Percentiles rank a stretch among this genome's conserved stretches.
Evolutionary conservation across 2,113 vertebrate genomes (phyloP).

Genomic region (Engystomops pustulosus): DNA sequence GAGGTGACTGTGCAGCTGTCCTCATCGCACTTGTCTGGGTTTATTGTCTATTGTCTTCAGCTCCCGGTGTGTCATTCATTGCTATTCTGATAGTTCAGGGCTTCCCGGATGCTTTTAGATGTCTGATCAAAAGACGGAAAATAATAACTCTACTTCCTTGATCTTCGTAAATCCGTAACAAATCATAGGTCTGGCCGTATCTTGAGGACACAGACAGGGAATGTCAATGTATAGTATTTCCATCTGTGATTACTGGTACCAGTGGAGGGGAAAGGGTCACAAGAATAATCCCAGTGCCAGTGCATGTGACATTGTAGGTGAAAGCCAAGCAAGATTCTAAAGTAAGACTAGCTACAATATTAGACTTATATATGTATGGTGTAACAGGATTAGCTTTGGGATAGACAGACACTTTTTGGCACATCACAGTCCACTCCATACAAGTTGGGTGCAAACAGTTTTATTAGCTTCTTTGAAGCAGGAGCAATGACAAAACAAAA

Average conservation of each 20-base stretch:
- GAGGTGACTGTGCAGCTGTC: constrained; percentile 59
- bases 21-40: constrained; percentile 46
- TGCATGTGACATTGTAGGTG: too few relatives aligned
- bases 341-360: too few relatives aligned
- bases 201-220: neutral
- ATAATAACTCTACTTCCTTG: constrained; percentile 66
- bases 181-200: neutral
- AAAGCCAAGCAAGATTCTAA: too few relatives aligned
- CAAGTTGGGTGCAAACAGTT: too few relatives aligned
- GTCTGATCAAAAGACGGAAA: constrained; percentile 73
- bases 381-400: too few relatives aligned
- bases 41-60: constrained; percentile 63
- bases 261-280: neutral
- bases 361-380: too few relatives aligned
- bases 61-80: constrained; percentile 67
- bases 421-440: too few relatives aligned
- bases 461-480: too few relatives aligned
- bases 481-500: too few relatives aligned
- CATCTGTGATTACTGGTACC: neutral
- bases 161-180: neutral
- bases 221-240: neutral
- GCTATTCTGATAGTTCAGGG: constrained; percentile 69
- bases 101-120: constrained; percentile 65
- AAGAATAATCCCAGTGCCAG: neutral
- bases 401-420: too few relatives aligned